A percentile compares a stretch with the other conserved stretches of the same genome.
Evolutionary conservation across 1,140 invertebrate species (phyloP).

Genomic region (Polypedilum pembai): DNA sequence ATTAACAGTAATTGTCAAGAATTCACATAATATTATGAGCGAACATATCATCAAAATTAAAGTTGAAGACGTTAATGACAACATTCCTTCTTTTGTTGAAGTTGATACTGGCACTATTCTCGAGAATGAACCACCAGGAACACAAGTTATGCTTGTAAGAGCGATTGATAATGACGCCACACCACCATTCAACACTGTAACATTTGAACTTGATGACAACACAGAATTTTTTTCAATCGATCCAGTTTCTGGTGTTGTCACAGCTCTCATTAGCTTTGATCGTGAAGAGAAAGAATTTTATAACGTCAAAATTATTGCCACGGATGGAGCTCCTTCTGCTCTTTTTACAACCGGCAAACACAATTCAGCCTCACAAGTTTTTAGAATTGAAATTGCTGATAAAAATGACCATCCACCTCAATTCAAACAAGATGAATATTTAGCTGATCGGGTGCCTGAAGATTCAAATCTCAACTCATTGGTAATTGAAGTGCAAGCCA

Average conservation of each 20-base stretch:
- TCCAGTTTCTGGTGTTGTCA: constrained; percentile 73
- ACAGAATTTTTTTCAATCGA: constrained; percentile 70
- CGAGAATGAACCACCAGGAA: constrained; percentile 73
- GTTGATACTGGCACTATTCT: constrained; percentile 67
- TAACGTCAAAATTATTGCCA: constrained; percentile 74
- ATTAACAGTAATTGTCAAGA: constrained; percentile 71
- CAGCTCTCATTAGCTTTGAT: constrained; percentile 67
- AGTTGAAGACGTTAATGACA: constrained; percentile 79
- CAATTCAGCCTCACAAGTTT: constrained; percentile 65
- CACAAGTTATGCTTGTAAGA: constrained; percentile 74
- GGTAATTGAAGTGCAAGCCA: constrained; percentile 73
- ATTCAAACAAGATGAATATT: constrained; percentile 65
- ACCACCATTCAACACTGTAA: constrained; percentile 68
- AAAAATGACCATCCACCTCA: constrained; percentile 82
- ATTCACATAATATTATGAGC: constrained; percentile 69
- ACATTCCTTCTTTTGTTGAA: constrained; percentile 75
- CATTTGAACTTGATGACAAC: constrained; percentile 63
- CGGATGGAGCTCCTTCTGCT: constrained; percentile 78
- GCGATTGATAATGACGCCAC: constrained; percentile 84
- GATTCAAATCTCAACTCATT: constrained; percentile 69
- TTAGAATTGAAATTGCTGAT: constrained; percentile 81
- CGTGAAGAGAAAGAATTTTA: constrained; percentile 71
- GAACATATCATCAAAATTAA: constrained; percentile 69
- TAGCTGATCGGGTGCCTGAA: constrained; percentile 69
- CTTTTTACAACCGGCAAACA: constrained; percentile 56